Evolutionary conservation across 2,113 vertebrate species (phyloP).

Genomic region (Phaethon lepturus): DNA sequence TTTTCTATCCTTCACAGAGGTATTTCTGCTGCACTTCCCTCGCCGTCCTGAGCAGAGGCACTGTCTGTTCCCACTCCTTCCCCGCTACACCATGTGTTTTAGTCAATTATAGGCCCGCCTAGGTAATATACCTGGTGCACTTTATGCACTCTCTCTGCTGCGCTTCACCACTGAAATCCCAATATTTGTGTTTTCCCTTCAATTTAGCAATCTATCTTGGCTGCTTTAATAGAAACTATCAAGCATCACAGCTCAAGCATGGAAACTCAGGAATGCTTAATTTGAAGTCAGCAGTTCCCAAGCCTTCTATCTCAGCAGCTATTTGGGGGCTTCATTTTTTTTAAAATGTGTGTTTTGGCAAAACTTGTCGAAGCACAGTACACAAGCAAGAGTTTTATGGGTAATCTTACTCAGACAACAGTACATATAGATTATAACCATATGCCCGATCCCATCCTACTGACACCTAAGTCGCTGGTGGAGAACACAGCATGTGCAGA

Average conservation of each 20-base stretch:
- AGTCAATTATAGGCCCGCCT: not conserved
- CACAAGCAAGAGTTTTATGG: not conserved
- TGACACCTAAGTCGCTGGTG: accelerated
- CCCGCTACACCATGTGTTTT: not conserved
- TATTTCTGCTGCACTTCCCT: not conserved
- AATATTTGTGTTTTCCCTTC: not conserved
- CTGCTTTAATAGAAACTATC: not conserved
- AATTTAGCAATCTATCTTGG: not conserved
- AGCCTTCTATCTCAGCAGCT: not conserved
- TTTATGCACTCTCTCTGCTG: not conserved
- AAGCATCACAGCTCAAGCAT: not conserved
- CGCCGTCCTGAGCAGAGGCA: not conserved
- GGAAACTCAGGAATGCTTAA: not conserved
- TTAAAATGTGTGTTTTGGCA: not conserved
- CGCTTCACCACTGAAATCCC: not conserved
- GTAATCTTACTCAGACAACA: not conserved
- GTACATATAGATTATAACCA: not conserved
- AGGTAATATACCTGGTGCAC: not conserved
- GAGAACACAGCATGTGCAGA: not conserved
- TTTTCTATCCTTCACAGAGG: not conserved
- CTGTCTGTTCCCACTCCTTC: not conserved
- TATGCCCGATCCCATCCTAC: not conserved
- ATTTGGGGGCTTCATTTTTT: not conserved
- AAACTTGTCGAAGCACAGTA: not conserved
- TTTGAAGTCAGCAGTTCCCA: not conserved